Evolutionary conservation across 2,797 vertebrate genomes (phyloP), one percentile per base, ranked within the genome.

Genomic region (Lepidocolaptes lacrymiger): DNA sequence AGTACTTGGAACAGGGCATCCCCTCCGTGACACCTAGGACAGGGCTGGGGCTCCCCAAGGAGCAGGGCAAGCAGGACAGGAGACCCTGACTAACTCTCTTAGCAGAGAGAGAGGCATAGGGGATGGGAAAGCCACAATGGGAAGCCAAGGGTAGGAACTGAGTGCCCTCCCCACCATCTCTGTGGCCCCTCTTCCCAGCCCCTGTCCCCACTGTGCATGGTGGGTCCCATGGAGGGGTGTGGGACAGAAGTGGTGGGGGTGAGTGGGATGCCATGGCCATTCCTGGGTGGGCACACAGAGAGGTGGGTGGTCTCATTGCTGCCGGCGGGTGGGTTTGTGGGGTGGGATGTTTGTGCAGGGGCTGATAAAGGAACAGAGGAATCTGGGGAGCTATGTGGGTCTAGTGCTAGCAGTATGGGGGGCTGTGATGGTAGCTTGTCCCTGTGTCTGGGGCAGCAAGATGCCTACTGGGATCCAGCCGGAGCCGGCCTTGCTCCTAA

Each of bases 221-320:
- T 44, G 72, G 63, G 63, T 82, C 41, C 44, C 3, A 1, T 1
- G 14, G 62, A 71, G 52, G 4, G 5, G n/a, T 34, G 46, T 52
- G 82, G 90, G 69, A 52, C 56, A 64, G 92, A 68, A 81, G 76
- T 34, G n/a, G 32, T 37, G 14, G 19, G 20, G 61, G 62, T 13
- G 23, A 64, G 14, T 2, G 6, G 62, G 89, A 82, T 88, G 68
- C 82, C 3, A 12, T 41, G 71, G 61, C 52, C 34, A 0, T 97
- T 91, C 89, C 95, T 97, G 97, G 97, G 97, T 97, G 97, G 97
- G 95, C 97, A 96, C 1, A 9, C 55, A 24, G 80, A 94, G 90
- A 91, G 91, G 93, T 97, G 97, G 97, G 97, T 97, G 97, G 97
- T 97, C 97, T 94, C 0, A 7, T 55, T 74, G 91, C 92, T 94